These are phyloP conservation scores for Morelia viridis DNA, from an alignment of 2,797 vertebrate genomes.

Conservation along the genomic window DNA sequence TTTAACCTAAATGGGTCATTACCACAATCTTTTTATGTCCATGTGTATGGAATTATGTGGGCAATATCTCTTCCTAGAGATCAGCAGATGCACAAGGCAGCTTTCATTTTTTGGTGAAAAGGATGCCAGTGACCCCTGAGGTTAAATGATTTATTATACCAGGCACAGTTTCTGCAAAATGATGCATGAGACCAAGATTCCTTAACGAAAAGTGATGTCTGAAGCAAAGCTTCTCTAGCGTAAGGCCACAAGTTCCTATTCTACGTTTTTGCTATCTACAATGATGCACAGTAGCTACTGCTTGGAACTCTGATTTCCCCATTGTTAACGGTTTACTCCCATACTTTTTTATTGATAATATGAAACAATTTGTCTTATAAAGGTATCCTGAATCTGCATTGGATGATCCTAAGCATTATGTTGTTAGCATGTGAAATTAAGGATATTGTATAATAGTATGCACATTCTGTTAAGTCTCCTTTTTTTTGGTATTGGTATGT, in stretches of 20 bases:
- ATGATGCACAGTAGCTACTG: slow-evolving; percentile 32
- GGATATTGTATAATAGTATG: neutral
- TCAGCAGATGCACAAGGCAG: slow-evolving; percentile 42
- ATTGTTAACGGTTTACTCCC: slow-evolving; percentile 35
- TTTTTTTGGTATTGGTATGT: neutral
- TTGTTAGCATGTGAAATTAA: neutral
- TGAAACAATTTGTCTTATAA: slow-evolving; percentile 26
- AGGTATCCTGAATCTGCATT: neutral
- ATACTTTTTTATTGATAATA: slow-evolving; percentile 15
- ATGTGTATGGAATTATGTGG: neutral
- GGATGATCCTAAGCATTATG: neutral
- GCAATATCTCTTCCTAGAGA: slow-evolving; percentile 41
- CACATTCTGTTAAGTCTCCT: neutral
- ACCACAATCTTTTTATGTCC: fast-evolving
- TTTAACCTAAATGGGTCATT: neutral
- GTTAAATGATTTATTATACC: slow-evolving; percentile 57
- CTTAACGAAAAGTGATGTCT: slow-evolving; percentile 59
- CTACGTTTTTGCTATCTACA: neutral
- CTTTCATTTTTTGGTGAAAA: slow-evolving; percentile 40
- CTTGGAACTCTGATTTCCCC: slow-evolving; percentile 37
- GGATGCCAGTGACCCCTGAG: slow-evolving; percentile 41
- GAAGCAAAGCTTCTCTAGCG: slow-evolving; percentile 40
- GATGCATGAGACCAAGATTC: slow-evolving; percentile 46
- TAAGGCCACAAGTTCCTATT: slow-evolving; percentile 34
- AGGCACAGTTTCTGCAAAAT: slow-evolving; percentile 28